Evolutionary conservation across 2,888 invertebrate species (phyloP).

Genomic region (Chloroclystis v-ata): DNA sequence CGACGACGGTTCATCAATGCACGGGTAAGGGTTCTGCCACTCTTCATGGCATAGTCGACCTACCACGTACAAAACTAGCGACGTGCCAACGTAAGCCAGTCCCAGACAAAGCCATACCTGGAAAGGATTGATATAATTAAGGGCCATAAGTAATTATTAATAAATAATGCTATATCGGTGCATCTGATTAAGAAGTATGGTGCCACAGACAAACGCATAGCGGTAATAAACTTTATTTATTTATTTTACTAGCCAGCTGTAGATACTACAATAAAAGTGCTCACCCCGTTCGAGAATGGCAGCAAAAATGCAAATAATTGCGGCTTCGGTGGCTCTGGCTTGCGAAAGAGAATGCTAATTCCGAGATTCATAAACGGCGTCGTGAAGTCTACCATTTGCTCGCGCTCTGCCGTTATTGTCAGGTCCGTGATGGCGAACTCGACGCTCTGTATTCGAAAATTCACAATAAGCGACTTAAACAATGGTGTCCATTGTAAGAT

Average conservation of each 20-base stretch:
- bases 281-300: conserved; percentile 86
- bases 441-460: conserved; percentile 85
- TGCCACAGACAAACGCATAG: too few species aligned
- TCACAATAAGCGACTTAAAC: too few species aligned
- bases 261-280: too few species aligned
- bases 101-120: conserved; percentile 91
- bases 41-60: conserved; percentile 90
- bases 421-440: conserved; percentile 96
- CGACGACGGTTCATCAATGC: conserved; percentile 87
- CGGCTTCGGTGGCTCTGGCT: conserved; percentile 89
- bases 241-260: too few species aligned
- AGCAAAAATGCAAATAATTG: conserved; percentile 93
- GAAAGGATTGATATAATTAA: too few species aligned
- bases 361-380: conserved; percentile 97
- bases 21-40: conserved; percentile 93
- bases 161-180: too few species aligned
- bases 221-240: too few species aligned
- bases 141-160: too few species aligned
- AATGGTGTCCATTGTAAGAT: too few species aligned
- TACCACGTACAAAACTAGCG: conserved; percentile 87
- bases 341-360: conserved; percentile 92
- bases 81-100: conserved; percentile 88
- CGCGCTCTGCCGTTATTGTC: conserved; percentile 92
- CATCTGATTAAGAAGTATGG: too few species aligned
- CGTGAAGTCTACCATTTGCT: conserved; percentile 94